Evolutionary conservation across 2,888 invertebrate species (phyloP), one percentile per base, ranked within the genome.

Genomic region (Gandaritis pyraliata): DNA sequence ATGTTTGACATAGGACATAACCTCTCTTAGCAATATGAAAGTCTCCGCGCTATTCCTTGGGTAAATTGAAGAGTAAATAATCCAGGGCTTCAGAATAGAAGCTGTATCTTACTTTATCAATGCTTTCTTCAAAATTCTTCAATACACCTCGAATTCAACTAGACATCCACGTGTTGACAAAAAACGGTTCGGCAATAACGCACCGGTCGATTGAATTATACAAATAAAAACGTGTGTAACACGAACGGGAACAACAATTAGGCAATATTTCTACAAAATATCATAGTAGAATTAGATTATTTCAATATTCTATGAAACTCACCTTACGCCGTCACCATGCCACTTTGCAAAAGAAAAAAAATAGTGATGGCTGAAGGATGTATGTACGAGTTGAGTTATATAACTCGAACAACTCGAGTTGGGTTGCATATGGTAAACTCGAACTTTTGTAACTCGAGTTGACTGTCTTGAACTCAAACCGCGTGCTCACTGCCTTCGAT

Each of bases 291-390:
- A 72, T 57, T 50, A 18, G 75, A 78, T 75, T 72, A 74, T 76
- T 80, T 66, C 70, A 77, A 77, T 78, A 76, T 74, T 33, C 69
- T 49, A 66, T 68, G 66, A 23, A 80, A 86, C 91, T 91, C 86
- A 91, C 91, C 91, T 91, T 87, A 90, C 73, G 81, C 89, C 86
- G 88, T 83, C 90, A 92, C 92, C 92, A 92, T 92, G 88, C 90
- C 82, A 90, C 88, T 86, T 82, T 87, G 86, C 87, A 90, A 92
- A 90, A 87, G 87, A 86, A 87, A 30, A 43, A 75, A 54, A 30
- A 4, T 18, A n/a, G n/a, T n/a, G n/a, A n/a, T n/a, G n/a, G n/a
- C n/a, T n/a, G n/a, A n/a, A n/a, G n/a, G n/a, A n/a, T n/a, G n/a
- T n/a, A n/a, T n/a, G n/a, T n/a, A n/a, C n/a, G n/a, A n/a, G n/a